Percentiles rank a stretch among this genome's conserved stretches.
Evolutionary conservation across 2,113 vertebrate species (phyloP).

Genomic region (Vulpes vulpes): DNA sequence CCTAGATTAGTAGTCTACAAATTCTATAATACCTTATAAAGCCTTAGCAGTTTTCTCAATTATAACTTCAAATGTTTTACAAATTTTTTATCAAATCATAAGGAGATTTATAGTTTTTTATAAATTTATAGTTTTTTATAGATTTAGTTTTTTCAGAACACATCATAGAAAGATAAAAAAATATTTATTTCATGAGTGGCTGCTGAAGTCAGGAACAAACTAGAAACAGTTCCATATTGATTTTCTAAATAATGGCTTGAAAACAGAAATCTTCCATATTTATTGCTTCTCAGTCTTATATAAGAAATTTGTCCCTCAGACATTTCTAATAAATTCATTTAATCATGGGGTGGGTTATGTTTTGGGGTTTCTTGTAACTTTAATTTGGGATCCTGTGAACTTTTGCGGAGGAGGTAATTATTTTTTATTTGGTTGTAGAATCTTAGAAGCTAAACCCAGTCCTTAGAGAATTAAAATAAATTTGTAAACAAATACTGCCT

Average conservation of each 20-base stretch:
- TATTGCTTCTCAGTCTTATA: neutral
- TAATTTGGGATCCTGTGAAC: neutral
- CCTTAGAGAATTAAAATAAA: constrained; percentile 19
- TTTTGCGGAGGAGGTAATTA: neutral
- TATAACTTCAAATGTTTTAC: constrained; percentile 35
- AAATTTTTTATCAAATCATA: constrained; percentile 49
- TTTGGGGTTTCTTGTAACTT: neutral
- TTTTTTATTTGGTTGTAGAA: neutral
- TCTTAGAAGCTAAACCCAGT: neutral
- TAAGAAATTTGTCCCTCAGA: constrained; percentile 29
- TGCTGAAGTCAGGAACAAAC: neutral
- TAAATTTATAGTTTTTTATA: too few relatives aligned
- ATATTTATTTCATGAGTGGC: neutral
- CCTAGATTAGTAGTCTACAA: neutral
- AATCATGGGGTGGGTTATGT: neutral
- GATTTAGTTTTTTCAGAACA: neutral
- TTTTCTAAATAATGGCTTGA: constrained; percentile 35
- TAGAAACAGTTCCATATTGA: constrained; percentile 19
- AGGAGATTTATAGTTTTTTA: neutral
- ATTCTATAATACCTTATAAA: neutral
- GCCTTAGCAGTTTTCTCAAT: neutral
- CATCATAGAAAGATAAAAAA: constrained; percentile 17
- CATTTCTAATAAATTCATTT: constrained; percentile 33
- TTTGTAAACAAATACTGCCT: constrained; percentile 2
- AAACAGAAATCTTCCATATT: constrained; percentile 9